These are phyloP conservation scores for Drosophila bunnanda DNA, from an alignment of 2,888 invertebrate genomes.

Conservation along the genomic window DNA sequence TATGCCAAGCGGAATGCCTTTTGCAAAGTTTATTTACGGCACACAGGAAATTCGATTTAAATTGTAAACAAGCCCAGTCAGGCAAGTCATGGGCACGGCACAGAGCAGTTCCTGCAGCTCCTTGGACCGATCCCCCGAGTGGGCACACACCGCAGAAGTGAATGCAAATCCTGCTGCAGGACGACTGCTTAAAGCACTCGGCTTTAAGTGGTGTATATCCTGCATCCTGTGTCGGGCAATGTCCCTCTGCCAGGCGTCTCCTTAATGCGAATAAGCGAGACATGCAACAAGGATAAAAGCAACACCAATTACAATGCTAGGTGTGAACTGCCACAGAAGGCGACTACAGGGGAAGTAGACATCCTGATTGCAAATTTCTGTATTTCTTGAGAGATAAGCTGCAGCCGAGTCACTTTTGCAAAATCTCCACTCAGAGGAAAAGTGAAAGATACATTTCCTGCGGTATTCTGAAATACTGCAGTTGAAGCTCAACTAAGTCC, in stretches of 20 bases:
- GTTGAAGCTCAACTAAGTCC: accelerated
- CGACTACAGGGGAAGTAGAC: not conserved
- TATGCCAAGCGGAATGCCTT: constrained; percentile 28
- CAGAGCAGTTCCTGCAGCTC: constrained; percentile 7
- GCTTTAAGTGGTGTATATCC: constrained; percentile 77
- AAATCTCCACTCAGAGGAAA: not conserved
- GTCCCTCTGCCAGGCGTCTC: constrained; percentile 14
- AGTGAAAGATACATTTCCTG: not conserved
- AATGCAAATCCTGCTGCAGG: constrained; percentile 66
- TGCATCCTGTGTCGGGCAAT: constrained; percentile 62
- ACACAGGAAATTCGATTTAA: constrained; percentile 76
- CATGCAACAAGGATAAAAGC: constrained; percentile 50
- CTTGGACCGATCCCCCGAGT: constrained; percentile 6
- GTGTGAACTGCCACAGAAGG: constrained; percentile 38
- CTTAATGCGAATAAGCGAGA: constrained; percentile 66
- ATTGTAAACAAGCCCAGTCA: constrained; percentile 69
- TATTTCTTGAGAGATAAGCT: constrained; percentile 15
- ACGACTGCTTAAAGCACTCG: constrained; percentile 61
- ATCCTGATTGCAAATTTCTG: constrained; percentile 35
- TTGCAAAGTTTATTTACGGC: constrained; percentile 56
- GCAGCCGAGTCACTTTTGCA: constrained; percentile 1
- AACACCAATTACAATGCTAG: constrained; percentile 65
- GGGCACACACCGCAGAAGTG: not conserved
- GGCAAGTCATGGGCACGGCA: constrained; percentile 30
- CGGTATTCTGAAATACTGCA: not conserved